A percentile compares a stretch with the other conserved stretches of the same genome.
These are phyloP conservation scores for Xenopus tropicalis DNA, from an alignment of 2,113 vertebrate species.

Conservation along the genomic window DNA sequence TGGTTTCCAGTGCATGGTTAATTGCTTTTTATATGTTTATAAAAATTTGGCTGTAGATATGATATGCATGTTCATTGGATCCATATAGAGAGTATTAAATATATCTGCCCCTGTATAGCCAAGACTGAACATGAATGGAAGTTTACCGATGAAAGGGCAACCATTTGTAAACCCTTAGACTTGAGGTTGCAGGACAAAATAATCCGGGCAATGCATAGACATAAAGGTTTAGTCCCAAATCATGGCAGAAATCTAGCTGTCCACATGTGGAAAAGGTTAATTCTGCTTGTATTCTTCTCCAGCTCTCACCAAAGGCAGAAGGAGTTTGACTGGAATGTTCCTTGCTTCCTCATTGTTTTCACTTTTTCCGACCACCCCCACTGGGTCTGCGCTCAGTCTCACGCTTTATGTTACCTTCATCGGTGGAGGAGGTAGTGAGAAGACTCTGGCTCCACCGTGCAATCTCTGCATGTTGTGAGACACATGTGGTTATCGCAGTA, in stretches of 20 bases:
- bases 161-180: neutral
- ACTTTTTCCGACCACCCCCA: conserved; percentile 70
- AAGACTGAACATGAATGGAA: conserved; percentile 32
- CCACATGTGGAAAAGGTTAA: neutral
- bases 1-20: neutral
- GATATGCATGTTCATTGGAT: conserved; percentile 9
- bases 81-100: too few relatives aligned
- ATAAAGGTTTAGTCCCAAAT: conserved; percentile 26
- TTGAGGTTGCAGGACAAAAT: conserved; percentile 21
- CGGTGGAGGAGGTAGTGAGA: conserved; percentile 90
- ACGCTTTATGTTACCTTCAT: conserved; percentile 78
- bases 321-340: conserved; percentile 41
- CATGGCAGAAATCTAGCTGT: conserved; percentile 19
- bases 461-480: conserved; percentile 80
- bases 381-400: conserved; percentile 82
- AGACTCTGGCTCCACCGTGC: conserved; percentile 79
- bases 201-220: conserved; percentile 38
- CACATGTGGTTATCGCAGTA: conserved; percentile 66
- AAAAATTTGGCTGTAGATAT: conserved; percentile 6
- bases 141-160: conserved; percentile 8
- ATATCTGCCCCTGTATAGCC: conserved; percentile 9
- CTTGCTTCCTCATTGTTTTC: conserved; percentile 46
- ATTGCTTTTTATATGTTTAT: neutral
- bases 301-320: conserved; percentile 49
- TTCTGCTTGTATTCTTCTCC: neutral